Evolutionary conservation across 1,140 invertebrate genomes (phyloP).

Genomic region (Atopsyche davidsoni): DNA sequence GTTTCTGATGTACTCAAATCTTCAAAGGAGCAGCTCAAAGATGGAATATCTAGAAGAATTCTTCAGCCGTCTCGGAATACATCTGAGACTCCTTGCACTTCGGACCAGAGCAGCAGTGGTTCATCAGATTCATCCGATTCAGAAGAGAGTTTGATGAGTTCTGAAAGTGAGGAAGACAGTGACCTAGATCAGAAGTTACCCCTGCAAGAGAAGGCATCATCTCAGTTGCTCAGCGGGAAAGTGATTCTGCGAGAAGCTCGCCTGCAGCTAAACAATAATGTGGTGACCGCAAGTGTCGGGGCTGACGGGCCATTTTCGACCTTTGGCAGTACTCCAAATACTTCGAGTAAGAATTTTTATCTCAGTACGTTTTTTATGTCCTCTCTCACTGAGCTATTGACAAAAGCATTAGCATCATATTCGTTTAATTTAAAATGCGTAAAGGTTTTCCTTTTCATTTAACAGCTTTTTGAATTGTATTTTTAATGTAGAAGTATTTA

Average conservation of each 20-base stretch:
- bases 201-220: slow-evolving; percentile 40
- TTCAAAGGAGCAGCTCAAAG: slow-evolving; percentile 16
- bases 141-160: slow-evolving; percentile 48
- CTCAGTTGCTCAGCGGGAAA: slow-evolving; percentile 54
- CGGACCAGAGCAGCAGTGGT: slow-evolving; percentile 37
- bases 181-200: slow-evolving; percentile 44
- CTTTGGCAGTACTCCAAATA: slow-evolving; percentile 33
- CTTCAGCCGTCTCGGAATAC: slow-evolving; percentile 19
- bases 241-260: slow-evolving; percentile 66
- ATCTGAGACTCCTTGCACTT: slow-evolving; percentile 28
- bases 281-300: slow-evolving; percentile 52
- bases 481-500: too few relatives aligned
- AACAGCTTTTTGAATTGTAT: too few relatives aligned
- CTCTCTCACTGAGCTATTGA: too few relatives aligned
- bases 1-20: slow-evolving; percentile 1
- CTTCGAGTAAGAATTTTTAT: slow-evolving; percentile 31
- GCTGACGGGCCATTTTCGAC: slow-evolving; percentile 54
- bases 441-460: too few relatives aligned
- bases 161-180: slow-evolving; percentile 49
- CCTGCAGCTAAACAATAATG: slow-evolving; percentile 52
- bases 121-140: slow-evolving; percentile 46
- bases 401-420: too few relatives aligned
- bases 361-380: neutral
- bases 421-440: too few relatives aligned
- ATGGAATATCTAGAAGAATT: slow-evolving; percentile 16